Conservation (phyloP, 2,113 vertebrate genomes). For the Syngnathus typhle region DNA sequence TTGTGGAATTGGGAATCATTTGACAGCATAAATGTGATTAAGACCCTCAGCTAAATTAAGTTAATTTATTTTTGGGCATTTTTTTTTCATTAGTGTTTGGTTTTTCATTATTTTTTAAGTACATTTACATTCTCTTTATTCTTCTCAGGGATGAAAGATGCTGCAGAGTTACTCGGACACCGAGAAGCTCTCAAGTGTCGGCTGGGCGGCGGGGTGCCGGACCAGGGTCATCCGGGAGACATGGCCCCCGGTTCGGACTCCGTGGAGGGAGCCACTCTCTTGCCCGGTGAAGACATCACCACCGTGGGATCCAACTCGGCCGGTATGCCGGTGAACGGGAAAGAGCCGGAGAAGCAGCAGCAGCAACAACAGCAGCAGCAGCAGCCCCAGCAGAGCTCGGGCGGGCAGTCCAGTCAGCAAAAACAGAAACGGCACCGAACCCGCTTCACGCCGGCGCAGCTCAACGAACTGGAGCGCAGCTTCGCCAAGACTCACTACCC, state of each 20-base stretch:
- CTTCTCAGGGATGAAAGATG: constrained; percentile 95
- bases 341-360: constrained; percentile 87
- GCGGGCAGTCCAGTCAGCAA: constrained; percentile 76
- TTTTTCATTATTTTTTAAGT: background rate
- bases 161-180: constrained; percentile 90
- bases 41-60: background rate
- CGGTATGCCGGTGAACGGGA: constrained; percentile 83
- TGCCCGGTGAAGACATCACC: constrained; percentile 92
- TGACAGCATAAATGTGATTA: constrained; percentile 25
- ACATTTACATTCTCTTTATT: constrained; percentile 12
- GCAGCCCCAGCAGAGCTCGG: constrained; percentile 69
- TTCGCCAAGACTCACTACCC: constrained; percentile 99
- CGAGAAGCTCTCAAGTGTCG: constrained; percentile 94
- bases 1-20: constrained; percentile 11
- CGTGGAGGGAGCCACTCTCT: constrained; percentile 88
- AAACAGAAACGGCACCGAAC: constrained; percentile 98
- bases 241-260: constrained; percentile 84
- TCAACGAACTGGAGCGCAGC: constrained; percentile 96
- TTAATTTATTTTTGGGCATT: constrained; percentile 18
- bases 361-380: constrained; percentile 76
- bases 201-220: constrained; percentile 82
- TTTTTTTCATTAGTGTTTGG: background rate
- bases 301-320: constrained; percentile 85
- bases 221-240: constrained; percentile 91
- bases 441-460: constrained; percentile 95